A percentile compares a stretch with the other conserved stretches of the same genome.
Evolutionary conservation across 1,140 invertebrate species (phyloP).

Genomic region (Conopomorpha cramerella): DNA sequence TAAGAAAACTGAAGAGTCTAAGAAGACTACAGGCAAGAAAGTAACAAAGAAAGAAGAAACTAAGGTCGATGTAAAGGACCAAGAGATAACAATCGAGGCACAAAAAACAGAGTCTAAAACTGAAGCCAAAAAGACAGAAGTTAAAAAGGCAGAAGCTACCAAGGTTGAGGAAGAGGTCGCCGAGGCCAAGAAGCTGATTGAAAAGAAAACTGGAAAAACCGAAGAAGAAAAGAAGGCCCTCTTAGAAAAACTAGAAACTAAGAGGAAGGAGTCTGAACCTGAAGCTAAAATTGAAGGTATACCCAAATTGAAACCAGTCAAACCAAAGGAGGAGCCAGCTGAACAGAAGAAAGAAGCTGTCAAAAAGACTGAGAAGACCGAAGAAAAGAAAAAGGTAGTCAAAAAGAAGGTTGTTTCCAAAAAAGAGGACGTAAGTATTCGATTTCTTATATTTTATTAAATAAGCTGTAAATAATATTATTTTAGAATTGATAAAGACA

Average conservation of each 20-base stretch:
- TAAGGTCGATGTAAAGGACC: conserved; percentile 43
- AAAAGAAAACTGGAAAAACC: conserved; percentile 59
- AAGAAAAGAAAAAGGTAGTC: conserved; percentile 48
- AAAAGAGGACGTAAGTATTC: conserved; percentile 51
- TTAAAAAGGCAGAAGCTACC: conserved; percentile 30
- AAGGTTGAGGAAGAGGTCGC: conserved; percentile 54
- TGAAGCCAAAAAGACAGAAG: conserved; percentile 23
- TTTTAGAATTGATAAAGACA: conserved; percentile 8
- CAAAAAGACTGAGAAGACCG: conserved; percentile 37
- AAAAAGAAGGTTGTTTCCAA: conserved; percentile 55
- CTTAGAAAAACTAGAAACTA: conserved; percentile 55
- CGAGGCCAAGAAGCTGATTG: conserved; percentile 49
- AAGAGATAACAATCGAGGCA: conserved; percentile 35
- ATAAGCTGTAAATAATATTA: conserved; percentile 20
- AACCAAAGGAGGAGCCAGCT: conserved; percentile 56
- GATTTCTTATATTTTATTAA: conserved; percentile 5
- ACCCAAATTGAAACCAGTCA: conserved; percentile 58
- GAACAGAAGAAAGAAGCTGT: conserved; percentile 40
- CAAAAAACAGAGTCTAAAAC: conserved; percentile 19
- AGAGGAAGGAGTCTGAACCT: conserved; percentile 43
- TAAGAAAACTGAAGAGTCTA: too few species aligned
- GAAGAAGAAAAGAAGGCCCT: conserved; percentile 58
- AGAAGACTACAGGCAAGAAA: conserved; percentile 39
- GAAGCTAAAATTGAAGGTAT: conserved; percentile 59
- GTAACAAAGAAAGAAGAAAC: conserved; percentile 49